Evolutionary conservation across 2,797 vertebrate species (phyloP), one percentile per base, ranked within the genome.

Genomic region (Neomorphus geoffroyi): DNA sequence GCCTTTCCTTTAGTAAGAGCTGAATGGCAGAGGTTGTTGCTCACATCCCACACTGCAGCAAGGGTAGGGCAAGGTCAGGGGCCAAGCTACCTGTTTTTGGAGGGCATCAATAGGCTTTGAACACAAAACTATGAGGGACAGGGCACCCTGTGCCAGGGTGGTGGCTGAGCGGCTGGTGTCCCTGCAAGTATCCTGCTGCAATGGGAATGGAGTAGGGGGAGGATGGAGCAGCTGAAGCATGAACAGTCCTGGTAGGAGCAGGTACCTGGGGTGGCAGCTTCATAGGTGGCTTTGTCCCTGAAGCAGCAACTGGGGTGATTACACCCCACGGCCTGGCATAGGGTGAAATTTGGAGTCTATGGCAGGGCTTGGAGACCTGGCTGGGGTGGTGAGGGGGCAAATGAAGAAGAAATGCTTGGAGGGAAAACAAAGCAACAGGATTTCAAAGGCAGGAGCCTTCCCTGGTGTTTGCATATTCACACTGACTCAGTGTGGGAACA

Each of bases 401-500:
- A 39, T 2, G 7, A 79, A 71, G 46, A 46, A 12, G 28, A 94
- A 94, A 33, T 2, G 5, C 60, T 91, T 65, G 58, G 64, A 82
- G 66, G 51, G 24, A 89, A 94, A 94, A 57, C 66, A 92, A 80
- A 82, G 46, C 46, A 75, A 24, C n/a, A 54, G 56, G 27, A 58
- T 92, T 89, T 90, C 94, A 95, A 91, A 95, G 82, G 56, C 84
- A 89, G 73, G 32, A 93, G 17, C 27, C 24, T 95, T 91, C 43
- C 48, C 69, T 3, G 0, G 39, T 11, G 32, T 83, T 94, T 90
- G 82, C 72, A 91, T 93, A 58, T 79, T 73, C 56, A 48, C 53
- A 13, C 19, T 35, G 32, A 2, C 62, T 84, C 4, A 2, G 4
- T 64, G 79, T 85, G 82, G 88, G 43, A 87, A 67, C 48, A 43